Percentiles rank a stretch among this genome's conserved stretches.
Conservation (phyloP, 1,140 invertebrate species). For the Penaeus japonicus region DNA sequence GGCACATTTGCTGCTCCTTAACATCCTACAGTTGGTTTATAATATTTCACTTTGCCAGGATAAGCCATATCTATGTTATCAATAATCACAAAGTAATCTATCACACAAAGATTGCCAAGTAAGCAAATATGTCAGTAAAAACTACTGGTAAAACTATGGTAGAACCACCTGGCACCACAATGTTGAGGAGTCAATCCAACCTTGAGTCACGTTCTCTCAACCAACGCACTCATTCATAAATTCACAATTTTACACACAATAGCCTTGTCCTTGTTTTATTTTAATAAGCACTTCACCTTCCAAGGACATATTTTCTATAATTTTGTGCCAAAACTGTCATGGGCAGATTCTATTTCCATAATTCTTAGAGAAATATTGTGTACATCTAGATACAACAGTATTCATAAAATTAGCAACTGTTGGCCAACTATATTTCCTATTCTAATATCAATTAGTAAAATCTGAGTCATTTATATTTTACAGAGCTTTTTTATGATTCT, state of each 20-base stretch:
- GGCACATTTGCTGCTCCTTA: constrained; percentile 50
- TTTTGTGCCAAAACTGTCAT: constrained; percentile 7
- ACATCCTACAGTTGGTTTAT: constrained; percentile 36
- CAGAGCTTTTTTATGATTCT: background rate
- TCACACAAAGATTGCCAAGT: constrained; percentile 47
- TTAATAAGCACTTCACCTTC: background rate
- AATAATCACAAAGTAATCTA: constrained; percentile 51
- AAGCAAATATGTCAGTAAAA: constrained; percentile 43
- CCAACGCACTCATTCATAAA: background rate
- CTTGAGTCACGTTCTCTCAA: background rate
- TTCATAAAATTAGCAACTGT: too few species aligned
- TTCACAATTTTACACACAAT: constrained; percentile 17
- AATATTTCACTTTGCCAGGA: constrained; percentile 28
- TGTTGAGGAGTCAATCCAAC: background rate
- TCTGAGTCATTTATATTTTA: background rate
- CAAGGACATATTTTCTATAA: background rate
- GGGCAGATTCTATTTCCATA: background rate
- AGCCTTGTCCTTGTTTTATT: background rate
- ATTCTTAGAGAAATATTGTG: too few species aligned
- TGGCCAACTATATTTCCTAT: background rate
- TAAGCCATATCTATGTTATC: constrained; percentile 48
- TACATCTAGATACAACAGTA: too few species aligned
- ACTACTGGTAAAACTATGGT: constrained; percentile 31
- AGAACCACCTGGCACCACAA: constrained; percentile 28
- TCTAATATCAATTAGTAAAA: background rate